Evolutionary conservation across 2,797 vertebrate genomes (phyloP).

Genomic region (Euphonia xanthogaster): DNA sequence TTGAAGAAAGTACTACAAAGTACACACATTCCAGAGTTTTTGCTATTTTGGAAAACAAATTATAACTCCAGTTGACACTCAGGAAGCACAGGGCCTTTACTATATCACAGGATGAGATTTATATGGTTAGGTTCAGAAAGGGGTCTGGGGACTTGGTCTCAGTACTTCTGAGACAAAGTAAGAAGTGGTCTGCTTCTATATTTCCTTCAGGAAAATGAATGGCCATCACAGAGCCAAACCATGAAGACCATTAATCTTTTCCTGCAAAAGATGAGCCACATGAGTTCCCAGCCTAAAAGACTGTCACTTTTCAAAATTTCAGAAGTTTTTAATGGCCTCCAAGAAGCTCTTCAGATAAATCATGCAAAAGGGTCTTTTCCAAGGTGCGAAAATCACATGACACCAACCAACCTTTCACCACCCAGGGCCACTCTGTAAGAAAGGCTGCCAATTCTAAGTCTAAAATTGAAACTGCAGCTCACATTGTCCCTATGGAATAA

Average conservation of each 20-base stretch:
- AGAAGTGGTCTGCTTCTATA: neutral
- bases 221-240: neutral
- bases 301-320: neutral
- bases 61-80: neutral
- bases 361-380: neutral
- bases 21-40: neutral
- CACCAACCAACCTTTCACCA: neutral
- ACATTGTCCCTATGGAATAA: neutral
- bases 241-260: neutral
- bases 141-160: neutral
- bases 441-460: neutral
- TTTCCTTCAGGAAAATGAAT: neutral
- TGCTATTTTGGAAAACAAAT: neutral
- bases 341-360: neutral
- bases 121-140: neutral
- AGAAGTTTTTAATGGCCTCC: neutral
- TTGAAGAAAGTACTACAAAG: neutral
- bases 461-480: neutral
- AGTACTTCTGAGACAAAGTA: neutral
- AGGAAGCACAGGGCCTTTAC: neutral
- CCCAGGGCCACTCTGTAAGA: neutral
- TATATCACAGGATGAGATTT: neutral
- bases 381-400: neutral
- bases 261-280: neutral
- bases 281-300: neutral